Base-by-base conservation (phyloP, 2,113 vertebrate genomes). In the Salvelinus fontinalis region DNA sequence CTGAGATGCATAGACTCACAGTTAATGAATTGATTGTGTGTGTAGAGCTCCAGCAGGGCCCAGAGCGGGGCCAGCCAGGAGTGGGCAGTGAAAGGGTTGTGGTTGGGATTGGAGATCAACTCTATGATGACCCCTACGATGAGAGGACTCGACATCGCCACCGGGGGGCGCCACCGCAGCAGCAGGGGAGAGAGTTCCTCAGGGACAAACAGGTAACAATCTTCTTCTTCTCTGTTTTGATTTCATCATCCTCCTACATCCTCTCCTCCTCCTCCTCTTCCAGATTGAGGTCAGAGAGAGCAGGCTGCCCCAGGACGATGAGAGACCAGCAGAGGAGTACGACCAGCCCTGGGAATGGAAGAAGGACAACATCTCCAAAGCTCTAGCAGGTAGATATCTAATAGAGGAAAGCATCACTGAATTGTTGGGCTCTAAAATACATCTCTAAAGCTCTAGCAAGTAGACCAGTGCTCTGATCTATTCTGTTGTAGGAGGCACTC, bases 311-410 rank as follows among this genome's bases (percentile, higher is more conserved):
- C 97, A 98, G 78, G 96, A 98, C 4, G 97, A 99, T 0, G 97
- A 98, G 90, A 95, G 97, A 88, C 97, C 97, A 0, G 96, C 96
- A 0, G 97, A 99, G 5, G 97, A 99, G 82, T 99, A 99, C 0
- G 97, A 98, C 91, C 97, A 98, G 83, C 97, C 97, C 0, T 99
- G 97, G 97, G 97, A 99, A 60, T 98, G 97, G 97, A 99, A 98
- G 84, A 97, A 97, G 86, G 95, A 97, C 4, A 84, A 96, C 91
- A 90, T 95, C 95, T 92, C 96, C 91, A 86, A 96, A 78, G 95
- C 95, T 49, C 93, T 99, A 51, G 95, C 97, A 95, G 97, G 97
- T 99, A 34, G 49, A 51, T 51, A 18, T 13, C 5, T 31, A 8
- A 18, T 27, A 65, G 62, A 65, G 22, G 22, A 26, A 2, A 65